Conservation (phyloP, 2,888 invertebrate species). For the Eustalomyia histrio region DNA sequence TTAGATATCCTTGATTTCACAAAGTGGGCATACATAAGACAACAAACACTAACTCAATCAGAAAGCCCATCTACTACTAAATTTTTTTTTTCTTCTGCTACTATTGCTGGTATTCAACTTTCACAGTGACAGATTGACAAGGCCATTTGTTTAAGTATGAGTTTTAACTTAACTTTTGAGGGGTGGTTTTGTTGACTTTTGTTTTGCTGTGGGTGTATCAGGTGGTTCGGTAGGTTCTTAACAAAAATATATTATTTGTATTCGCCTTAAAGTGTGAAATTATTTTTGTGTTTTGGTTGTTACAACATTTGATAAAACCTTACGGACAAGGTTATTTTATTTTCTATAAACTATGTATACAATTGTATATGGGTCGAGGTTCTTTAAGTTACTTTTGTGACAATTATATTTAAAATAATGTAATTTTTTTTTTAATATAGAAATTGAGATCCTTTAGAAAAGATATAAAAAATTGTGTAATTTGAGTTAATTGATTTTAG, state of each 20-base stretch:
- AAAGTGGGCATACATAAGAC: neutral
- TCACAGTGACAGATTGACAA: conserved; percentile 61
- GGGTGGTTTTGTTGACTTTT: conserved; percentile 27
- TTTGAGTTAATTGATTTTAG: too few species aligned
- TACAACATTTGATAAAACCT: conserved; percentile 53
- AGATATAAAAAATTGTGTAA: too few species aligned
- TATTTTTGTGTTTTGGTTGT: conserved; percentile 24
- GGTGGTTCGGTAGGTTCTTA: conserved; percentile 2
- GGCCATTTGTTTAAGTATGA: conserved; percentile 48
- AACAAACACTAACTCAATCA: neutral
- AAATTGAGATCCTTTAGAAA: too few species aligned
- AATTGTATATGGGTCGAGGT: conserved; percentile 60
- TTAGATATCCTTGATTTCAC: neutral
- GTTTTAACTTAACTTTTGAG: conserved; percentile 42
- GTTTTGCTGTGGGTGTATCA: neutral
- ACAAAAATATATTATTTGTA: neutral
- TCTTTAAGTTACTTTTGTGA: conserved; percentile 50
- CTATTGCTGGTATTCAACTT: neutral
- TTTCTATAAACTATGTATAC: conserved; percentile 45
- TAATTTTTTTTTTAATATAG: too few species aligned
- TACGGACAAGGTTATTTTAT: conserved; percentile 51
- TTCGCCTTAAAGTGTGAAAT: conserved; percentile 8
- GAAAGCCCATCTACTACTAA: conserved; percentile 31
- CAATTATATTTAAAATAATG: conserved; percentile 23
- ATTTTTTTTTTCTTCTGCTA: conserved; percentile 28